Evolutionary conservation across 2,888 invertebrate species (phyloP).

Genomic region (Pycnomerus fuliginosus): DNA sequence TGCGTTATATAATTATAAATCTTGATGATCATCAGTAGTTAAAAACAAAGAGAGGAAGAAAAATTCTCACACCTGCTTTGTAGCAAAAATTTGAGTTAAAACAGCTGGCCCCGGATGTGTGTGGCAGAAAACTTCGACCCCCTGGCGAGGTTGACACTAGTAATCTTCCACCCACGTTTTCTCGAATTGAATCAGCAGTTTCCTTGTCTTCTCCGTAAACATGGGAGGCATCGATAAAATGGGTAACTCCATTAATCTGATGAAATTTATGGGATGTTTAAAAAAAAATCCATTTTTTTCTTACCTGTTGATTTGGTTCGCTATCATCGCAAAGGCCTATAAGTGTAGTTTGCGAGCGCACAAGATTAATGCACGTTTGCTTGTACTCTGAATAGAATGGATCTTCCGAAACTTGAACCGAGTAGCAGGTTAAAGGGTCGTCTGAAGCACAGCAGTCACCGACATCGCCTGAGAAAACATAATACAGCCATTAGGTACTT

Average conservation of each 20-base stretch:
- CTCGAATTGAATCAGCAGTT: conserved; percentile 12
- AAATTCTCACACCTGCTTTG: conserved; percentile 16
- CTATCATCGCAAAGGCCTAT: conserved; percentile 34
- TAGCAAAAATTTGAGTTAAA: conserved; percentile 12
- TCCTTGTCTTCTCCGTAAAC: conserved; percentile 17
- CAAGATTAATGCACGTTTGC: conserved; percentile 48
- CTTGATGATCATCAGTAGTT: too few relatives aligned
- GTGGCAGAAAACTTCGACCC: conserved; percentile 13
- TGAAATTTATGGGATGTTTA: conserved; percentile 1
- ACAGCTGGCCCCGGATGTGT: conserved; percentile 4
- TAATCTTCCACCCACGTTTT: conserved; percentile 13
- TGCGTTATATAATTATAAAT: too few relatives aligned
- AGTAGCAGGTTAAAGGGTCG: conserved; percentile 18
- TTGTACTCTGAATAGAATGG: conserved; percentile 36
- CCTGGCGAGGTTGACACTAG: conserved; percentile 5
- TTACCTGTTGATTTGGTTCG: conserved; percentile 26
- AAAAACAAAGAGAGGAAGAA: too few relatives aligned
- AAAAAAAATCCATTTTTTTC: neutral
- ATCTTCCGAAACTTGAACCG: conserved; percentile 48
- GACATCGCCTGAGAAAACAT: too few relatives aligned
- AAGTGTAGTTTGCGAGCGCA: conserved; percentile 43
- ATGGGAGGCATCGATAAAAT: conserved; percentile 21
- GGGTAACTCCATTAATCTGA: conserved; percentile 21
- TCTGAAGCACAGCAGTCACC: conserved; percentile 16
- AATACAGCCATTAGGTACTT: too few relatives aligned